Evolutionary conservation across 1,140 invertebrate species (phyloP).

Genomic region (Dendroctonus valens): DNA sequence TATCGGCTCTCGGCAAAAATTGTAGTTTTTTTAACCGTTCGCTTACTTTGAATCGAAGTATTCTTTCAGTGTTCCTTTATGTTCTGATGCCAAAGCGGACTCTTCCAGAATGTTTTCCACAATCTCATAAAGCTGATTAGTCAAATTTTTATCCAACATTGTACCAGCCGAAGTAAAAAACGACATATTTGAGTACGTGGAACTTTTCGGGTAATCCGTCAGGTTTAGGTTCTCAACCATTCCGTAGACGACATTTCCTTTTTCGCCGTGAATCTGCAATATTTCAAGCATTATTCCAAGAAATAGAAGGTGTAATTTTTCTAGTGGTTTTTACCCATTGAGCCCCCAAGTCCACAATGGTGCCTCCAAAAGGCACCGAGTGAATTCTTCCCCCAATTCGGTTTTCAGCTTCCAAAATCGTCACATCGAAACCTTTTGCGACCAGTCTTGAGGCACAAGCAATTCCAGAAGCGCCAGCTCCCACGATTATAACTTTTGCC

Average conservation of each 20-base stretch:
- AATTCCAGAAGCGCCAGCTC: slow-evolving; percentile 60
- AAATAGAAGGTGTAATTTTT: slow-evolving; percentile 9
- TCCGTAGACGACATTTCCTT: slow-evolving; percentile 67
- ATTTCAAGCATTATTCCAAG: slow-evolving; percentile 1
- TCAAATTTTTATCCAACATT: slow-evolving; percentile 47
- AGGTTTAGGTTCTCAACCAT: slow-evolving; percentile 53
- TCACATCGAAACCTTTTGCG: slow-evolving; percentile 56
- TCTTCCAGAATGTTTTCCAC: slow-evolving; percentile 33
- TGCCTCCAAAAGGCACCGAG: slow-evolving; percentile 60
- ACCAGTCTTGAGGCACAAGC: slow-evolving; percentile 57
- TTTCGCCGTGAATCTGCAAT: slow-evolving; percentile 77
- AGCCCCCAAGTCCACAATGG: slow-evolving; percentile 69
- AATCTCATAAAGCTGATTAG: slow-evolving; percentile 43
- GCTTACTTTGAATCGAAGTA: slow-evolving; percentile 34
- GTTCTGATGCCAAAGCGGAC: slow-evolving; percentile 17
- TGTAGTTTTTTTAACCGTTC: not conserved
- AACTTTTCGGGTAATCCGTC: not conserved
- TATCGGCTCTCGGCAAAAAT: no score
- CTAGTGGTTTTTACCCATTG: slow-evolving; percentile 50
- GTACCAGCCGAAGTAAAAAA: slow-evolving; percentile 8
- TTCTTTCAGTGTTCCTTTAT: slow-evolving; percentile 13
- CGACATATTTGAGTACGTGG: not conserved
- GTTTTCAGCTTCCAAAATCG: slow-evolving; percentile 67
- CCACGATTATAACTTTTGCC: slow-evolving; percentile 55
- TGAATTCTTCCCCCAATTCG: slow-evolving; percentile 71